phyloP scores from a whole-genome alignment of 2,113 vertebrate species.

The Rana temporaria region DNA sequence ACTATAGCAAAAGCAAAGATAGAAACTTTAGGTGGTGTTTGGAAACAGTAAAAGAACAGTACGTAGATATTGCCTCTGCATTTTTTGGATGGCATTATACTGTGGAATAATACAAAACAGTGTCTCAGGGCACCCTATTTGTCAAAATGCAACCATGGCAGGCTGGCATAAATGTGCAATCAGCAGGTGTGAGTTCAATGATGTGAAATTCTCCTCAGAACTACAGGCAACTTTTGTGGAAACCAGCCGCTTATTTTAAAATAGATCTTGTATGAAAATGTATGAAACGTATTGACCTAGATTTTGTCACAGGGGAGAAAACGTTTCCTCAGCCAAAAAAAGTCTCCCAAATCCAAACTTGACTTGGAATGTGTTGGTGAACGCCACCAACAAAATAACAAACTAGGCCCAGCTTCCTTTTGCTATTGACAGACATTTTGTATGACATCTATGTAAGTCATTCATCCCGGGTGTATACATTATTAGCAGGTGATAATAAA shows the following conservation, averaged over 20 bases:
- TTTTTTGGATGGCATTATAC: not conserved
- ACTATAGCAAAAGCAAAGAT: no score
- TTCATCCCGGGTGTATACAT: no score
- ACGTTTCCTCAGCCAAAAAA: constrained; percentile 17
- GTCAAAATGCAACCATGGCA: not conserved
- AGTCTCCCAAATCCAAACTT: constrained; percentile 17
- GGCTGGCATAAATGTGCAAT: constrained; percentile 8
- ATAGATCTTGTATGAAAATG: constrained; percentile 47
- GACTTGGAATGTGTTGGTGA: not conserved
- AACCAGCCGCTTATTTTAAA: constrained; percentile 33
- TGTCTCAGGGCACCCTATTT: not conserved
- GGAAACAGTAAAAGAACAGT: no score
- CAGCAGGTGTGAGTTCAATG: constrained; percentile 25
- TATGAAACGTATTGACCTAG: constrained; percentile 34
- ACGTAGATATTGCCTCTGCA: not conserved
- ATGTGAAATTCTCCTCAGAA: constrained; percentile 20
- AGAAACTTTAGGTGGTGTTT: no score
- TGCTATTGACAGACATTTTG: not conserved
- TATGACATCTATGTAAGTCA: not conserved
- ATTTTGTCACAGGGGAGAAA: constrained; percentile 30
- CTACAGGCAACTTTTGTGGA: constrained; percentile 24
- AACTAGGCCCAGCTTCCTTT: not conserved
- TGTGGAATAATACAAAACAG: not conserved
- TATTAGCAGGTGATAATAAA: no score
- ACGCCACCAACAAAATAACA: not conserved